Percentiles rank a stretch among this genome's conserved stretches.
These are phyloP conservation scores for Pachyrhynchus sulphureomaculatus DNA, from an alignment of 1,140 invertebrate species.

Conservation along the genomic window DNA sequence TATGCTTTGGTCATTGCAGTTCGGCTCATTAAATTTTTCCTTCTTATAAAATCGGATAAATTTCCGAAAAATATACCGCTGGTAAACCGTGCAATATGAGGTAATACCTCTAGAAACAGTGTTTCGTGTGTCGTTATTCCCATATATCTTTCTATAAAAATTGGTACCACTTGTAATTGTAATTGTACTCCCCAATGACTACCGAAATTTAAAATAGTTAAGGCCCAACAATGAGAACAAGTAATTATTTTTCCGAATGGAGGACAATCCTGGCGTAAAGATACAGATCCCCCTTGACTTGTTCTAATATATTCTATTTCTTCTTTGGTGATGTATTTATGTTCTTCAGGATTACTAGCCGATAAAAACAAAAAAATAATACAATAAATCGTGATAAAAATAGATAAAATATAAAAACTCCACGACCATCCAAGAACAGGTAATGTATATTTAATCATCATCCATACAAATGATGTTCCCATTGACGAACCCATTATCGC, in stretches of 20 bases:
- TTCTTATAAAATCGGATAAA: conserved; percentile 65
- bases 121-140: conserved; percentile 64
- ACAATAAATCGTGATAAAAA: conserved; percentile 13
- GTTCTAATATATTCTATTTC: conserved; percentile 76
- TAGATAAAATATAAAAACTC: conserved; percentile 42
- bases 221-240: conserved; percentile 67
- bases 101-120: conserved; percentile 60
- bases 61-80: conserved; percentile 66
- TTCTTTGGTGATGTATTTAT: conserved; percentile 71
- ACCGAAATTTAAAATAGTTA: conserved; percentile 67
- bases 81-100: conserved; percentile 70
- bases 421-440: conserved; percentile 68
- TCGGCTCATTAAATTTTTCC: conserved; percentile 57
- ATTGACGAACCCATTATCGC: conserved; percentile 73
- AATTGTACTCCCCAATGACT: conserved; percentile 78
- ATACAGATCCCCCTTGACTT: conserved; percentile 57
- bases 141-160: conserved; percentile 75
- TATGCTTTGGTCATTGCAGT: conserved; percentile 69
- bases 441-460: conserved; percentile 65
- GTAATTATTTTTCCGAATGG: conserved; percentile 60
- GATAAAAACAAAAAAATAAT: conserved; percentile 52
- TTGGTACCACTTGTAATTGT: conserved; percentile 83
- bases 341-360: conserved; percentile 68
- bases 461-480: conserved; percentile 75
- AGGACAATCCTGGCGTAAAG: conserved; percentile 56